Evolutionary conservation across 2,888 invertebrate genomes (phyloP).

Genomic region (Callimorpha dominula): DNA sequence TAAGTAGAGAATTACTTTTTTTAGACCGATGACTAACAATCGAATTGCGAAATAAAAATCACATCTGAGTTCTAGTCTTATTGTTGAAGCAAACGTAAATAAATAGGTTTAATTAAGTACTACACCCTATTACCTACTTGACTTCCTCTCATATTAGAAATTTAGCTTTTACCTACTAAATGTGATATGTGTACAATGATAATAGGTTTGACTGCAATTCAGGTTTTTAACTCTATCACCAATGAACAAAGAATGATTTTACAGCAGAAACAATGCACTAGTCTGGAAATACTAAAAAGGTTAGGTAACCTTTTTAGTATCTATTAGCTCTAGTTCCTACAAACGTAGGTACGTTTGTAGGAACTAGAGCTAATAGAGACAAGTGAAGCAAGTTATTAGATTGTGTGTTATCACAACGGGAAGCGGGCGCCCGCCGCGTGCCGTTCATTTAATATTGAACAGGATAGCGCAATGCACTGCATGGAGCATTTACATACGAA

Average conservation of each 20-base stretch:
- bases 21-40: background rate
- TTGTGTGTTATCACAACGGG: slow-evolving; percentile 67
- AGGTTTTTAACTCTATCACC: background rate
- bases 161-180: background rate
- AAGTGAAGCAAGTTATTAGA: slow-evolving; percentile 64
- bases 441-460: slow-evolving; percentile 77
- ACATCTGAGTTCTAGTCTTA: background rate
- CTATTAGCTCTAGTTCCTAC: too few relatives aligned
- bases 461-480: slow-evolving; percentile 63
- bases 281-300: slow-evolving; percentile 24
- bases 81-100: background rate
- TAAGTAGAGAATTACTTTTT: too few relatives aligned
- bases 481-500: slow-evolving; percentile 50
- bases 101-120: background rate
- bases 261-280: background rate
- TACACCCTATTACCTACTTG: background rate
- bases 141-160: background rate
- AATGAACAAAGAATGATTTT: background rate
- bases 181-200: background rate
- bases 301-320: too few relatives aligned
- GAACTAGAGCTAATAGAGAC: slow-evolving; percentile 54
- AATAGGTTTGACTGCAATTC: slow-evolving; percentile 12
- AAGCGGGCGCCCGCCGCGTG: slow-evolving; percentile 59
- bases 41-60: background rate
- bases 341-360: too few relatives aligned